These are phyloP conservation scores for Babylonia areolata DNA, from an alignment of 1,140 invertebrate species.

Conservation along the genomic window DNA sequence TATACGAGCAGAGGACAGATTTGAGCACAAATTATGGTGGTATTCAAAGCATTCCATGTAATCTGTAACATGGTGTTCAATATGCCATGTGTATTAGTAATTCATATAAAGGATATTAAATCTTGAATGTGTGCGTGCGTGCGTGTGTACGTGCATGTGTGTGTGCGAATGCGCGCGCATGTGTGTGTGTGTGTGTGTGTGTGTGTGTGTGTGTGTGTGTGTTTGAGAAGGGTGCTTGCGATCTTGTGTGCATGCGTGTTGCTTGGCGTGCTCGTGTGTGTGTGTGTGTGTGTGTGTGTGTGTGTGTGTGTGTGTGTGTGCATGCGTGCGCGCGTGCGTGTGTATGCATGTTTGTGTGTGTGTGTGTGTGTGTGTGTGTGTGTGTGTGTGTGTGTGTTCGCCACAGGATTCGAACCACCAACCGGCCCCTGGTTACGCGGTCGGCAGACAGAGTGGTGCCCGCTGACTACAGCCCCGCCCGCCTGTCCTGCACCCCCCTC, in stretches of 20 bases:
- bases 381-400: background rate
- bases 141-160: too few relatives aligned
- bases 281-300: background rate
- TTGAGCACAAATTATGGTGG: too few relatives aligned
- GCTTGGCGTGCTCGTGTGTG: background rate
- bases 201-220: too few relatives aligned
- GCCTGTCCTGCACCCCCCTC: background rate
- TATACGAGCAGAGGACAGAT: too few relatives aligned
- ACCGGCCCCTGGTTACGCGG: background rate
- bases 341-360: background rate
- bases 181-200: too few relatives aligned
- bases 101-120: too few relatives aligned
- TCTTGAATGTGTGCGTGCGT: too few relatives aligned
- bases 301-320: background rate
- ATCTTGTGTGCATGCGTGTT: background rate
- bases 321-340: background rate
- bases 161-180: too few relatives aligned
- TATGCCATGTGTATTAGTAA: too few relatives aligned
- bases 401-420: background rate
- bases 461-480: background rate
- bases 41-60: too few relatives aligned
- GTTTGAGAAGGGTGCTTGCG: background rate
- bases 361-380: background rate
- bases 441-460: slow-evolving; percentile 25
- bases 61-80: too few relatives aligned